Conservation (phyloP, 2,797 vertebrate species). For the Merluccius polli region DNA sequence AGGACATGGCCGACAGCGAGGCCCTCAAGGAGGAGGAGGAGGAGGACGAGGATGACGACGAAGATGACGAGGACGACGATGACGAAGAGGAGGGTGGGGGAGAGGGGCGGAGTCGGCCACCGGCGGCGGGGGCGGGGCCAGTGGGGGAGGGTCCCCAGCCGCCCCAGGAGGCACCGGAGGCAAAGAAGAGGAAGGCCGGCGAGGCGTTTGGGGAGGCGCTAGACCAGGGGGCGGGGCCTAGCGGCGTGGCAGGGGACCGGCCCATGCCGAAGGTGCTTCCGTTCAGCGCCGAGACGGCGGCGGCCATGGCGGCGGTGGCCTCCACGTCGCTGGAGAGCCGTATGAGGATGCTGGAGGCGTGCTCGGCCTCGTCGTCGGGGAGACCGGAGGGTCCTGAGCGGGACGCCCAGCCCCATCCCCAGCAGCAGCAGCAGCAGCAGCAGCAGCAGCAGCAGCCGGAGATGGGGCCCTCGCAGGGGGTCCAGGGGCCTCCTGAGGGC, state of each 20-base stretch:
- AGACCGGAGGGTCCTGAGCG: slow-evolving; percentile 74
- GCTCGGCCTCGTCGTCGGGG: slow-evolving; percentile 68
- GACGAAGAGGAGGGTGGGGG: slow-evolving; percentile 84
- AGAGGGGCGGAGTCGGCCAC: slow-evolving; percentile 74
- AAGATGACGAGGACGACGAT: slow-evolving; percentile 88
- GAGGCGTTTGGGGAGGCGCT: slow-evolving; percentile 84
- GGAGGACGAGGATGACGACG: slow-evolving; percentile 84
- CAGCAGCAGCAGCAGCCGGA: slow-evolving; percentile 56
- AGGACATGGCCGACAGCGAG: slow-evolving; percentile 96
- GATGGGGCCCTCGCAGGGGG: slow-evolving; percentile 79
- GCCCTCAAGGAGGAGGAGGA: slow-evolving; percentile 93
- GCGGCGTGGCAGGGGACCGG: slow-evolving; percentile 56
- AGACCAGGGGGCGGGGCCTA: slow-evolving; percentile 63
- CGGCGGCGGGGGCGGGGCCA: not conserved
- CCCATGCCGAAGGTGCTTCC: slow-evolving; percentile 77
- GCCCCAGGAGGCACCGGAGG: slow-evolving; percentile 72
- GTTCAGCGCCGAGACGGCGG: slow-evolving; percentile 77
- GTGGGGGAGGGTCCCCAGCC: slow-evolving; percentile 72
- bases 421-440: slow-evolving; percentile 36
- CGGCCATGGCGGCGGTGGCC: slow-evolving; percentile 51
- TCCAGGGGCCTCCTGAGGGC: slow-evolving; percentile 85
- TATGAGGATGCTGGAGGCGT: slow-evolving; percentile 86
- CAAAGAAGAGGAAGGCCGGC: slow-evolving; percentile 86
- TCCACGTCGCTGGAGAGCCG: slow-evolving; percentile 77
- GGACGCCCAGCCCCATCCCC: slow-evolving; percentile 17